Conservation (phyloP, 2,113 vertebrate genomes). For the Cyphomyrus discorhynchus region DNA sequence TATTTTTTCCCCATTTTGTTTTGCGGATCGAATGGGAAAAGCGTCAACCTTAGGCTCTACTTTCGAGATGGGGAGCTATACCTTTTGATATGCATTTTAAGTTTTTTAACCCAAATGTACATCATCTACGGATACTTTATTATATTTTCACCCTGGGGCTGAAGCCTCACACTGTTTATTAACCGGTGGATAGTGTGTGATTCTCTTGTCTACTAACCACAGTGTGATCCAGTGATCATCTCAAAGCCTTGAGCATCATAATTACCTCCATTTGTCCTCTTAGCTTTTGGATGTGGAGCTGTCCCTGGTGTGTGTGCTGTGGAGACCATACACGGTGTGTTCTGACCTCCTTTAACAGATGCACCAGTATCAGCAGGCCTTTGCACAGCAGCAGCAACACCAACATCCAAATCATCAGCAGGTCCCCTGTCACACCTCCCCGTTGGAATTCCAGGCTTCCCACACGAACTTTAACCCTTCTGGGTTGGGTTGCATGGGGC, state of each 20-base stretch:
- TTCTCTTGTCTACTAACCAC: conserved; percentile 13
- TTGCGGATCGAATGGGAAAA: not conserved
- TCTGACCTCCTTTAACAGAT: conserved; percentile 55
- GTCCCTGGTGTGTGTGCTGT: not conserved
- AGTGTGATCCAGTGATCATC: not conserved
- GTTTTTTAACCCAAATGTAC: not conserved
- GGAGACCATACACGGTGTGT: not conserved
- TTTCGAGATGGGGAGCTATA: not conserved
- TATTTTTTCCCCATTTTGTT: not conserved
- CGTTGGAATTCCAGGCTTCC: conserved; percentile 75
- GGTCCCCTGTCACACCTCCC: conserved; percentile 72
- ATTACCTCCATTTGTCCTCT: not conserved
- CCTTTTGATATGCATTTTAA: not conserved
- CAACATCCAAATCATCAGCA: conserved; percentile 70
- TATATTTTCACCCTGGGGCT: not conserved
- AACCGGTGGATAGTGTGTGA: not conserved
- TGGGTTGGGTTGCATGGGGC: conserved; percentile 51
- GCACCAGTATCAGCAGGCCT: conserved; percentile 87
- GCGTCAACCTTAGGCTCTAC: not conserved
- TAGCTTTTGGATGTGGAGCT: not conserved
- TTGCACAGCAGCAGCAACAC: conserved; percentile 71
- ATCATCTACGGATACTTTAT: not conserved
- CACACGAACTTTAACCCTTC: conserved; percentile 64
- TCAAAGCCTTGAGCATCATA: not conserved
- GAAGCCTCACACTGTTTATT: not conserved